phyloP scores from a whole-genome alignment of 2,888 invertebrate species.

The Rhorus exstirpatorius region DNA sequence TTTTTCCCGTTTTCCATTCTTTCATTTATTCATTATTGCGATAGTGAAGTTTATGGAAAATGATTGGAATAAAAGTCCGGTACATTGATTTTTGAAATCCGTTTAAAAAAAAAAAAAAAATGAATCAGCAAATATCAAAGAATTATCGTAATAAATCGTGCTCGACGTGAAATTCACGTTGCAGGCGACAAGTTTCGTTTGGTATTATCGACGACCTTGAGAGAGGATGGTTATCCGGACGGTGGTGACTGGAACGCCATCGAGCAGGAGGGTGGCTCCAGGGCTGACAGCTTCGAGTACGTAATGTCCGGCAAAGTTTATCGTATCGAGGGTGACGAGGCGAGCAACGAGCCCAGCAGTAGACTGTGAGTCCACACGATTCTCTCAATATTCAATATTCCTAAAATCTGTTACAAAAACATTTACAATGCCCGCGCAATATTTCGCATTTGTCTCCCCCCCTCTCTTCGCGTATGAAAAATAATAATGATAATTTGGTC shows the following conservation, averaged over 20 bases:
- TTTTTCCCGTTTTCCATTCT: too few species aligned
- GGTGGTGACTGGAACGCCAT: constrained; percentile 96
- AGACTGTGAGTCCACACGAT: constrained; percentile 88
- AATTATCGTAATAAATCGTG: neutral
- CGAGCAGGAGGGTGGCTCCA: constrained; percentile 93
- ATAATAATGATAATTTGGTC: constrained; percentile 7
- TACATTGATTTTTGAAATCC: neutral
- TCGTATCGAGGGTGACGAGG: constrained; percentile 98
- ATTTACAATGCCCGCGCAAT: neutral
- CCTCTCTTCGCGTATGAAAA: neutral
- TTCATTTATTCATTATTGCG: too few species aligned
- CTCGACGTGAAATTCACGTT: constrained; percentile 43
- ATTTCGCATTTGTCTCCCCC: neutral
- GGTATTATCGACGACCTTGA: constrained; percentile 96
- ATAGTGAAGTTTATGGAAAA: too few species aligned
- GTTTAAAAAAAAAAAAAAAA: neutral
- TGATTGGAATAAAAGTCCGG: too few species aligned
- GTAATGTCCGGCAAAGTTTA: constrained; percentile 99
- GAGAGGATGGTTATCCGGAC: constrained; percentile 98
- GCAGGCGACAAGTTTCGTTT: constrained; percentile 90
- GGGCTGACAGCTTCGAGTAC: constrained; percentile 99
- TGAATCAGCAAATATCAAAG: neutral
- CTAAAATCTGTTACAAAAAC: neutral
- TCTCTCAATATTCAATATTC: constrained; percentile 16
- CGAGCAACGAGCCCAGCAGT: constrained; percentile 93